Conservation (phyloP, 2,888 invertebrate species). For the Himalopsyche japonica region DNA sequence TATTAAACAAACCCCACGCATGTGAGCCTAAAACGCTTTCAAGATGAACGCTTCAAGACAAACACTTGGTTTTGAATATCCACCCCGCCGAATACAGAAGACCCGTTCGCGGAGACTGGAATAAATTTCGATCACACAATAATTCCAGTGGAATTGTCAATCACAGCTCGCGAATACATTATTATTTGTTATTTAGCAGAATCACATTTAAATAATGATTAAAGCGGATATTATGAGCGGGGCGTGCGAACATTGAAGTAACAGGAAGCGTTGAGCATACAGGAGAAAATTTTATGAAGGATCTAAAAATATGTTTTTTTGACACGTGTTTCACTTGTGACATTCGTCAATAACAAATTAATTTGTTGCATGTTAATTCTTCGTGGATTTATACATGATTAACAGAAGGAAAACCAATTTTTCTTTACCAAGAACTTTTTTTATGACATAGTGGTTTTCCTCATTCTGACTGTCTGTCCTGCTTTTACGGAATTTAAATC, state of each 20-base stretch:
- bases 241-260: background rate
- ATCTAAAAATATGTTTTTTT: too few species aligned
- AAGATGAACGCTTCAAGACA: background rate
- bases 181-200: conserved; percentile 2
- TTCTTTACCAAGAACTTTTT: too few species aligned
- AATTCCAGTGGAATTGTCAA: background rate
- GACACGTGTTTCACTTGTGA: too few species aligned
- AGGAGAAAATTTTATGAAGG: background rate
- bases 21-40: background rate
- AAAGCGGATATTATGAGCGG: conserved; percentile 28
- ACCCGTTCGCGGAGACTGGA: background rate
- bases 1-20: background rate
- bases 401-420: too few species aligned
- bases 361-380: too few species aligned
- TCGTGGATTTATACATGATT: too few species aligned
- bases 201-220: conserved; percentile 35
- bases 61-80: background rate
- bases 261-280: background rate
- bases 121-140: background rate
- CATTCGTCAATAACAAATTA: too few species aligned
- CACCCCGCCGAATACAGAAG: background rate
- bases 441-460: too few species aligned
- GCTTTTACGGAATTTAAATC: too few species aligned
- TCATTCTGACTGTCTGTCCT: too few species aligned
- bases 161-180: background rate